Conservation (phyloP, 2,113 vertebrate genomes). For the Oxyura jamaicensis region DNA sequence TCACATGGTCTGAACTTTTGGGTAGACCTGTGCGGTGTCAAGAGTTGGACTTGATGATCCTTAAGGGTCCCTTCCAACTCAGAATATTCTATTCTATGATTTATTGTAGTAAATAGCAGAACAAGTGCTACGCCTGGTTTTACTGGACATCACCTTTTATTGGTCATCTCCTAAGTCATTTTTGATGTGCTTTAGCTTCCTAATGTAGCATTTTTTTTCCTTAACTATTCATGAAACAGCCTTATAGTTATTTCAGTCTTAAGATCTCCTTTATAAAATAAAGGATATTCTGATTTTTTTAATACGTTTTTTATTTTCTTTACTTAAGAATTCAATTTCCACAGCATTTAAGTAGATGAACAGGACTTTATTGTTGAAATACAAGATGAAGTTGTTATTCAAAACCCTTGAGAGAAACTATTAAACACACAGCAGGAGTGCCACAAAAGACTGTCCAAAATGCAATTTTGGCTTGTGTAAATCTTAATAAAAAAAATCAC, state of each 20-base stretch:
- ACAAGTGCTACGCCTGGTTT: not conserved
- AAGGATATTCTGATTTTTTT: not conserved
- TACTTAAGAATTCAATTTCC: not conserved
- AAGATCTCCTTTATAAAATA: not conserved
- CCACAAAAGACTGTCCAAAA: not conserved
- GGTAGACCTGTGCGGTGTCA: no score
- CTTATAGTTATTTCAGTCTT: not conserved
- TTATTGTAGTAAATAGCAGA: not conserved
- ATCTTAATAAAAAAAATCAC: not conserved
- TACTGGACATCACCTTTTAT: not conserved
- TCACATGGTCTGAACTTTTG: no score
- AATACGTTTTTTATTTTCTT: not conserved
- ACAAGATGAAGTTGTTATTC: not conserved
- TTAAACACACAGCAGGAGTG: not conserved
- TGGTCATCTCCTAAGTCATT: not conserved
- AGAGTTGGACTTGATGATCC: no score
- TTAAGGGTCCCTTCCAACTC: no score
- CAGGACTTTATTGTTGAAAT: not conserved
- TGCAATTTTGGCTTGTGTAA: not conserved
- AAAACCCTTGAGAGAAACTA: not conserved
- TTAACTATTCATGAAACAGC: not conserved
- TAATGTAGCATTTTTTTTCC: not conserved
- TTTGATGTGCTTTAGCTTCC: not conserved
- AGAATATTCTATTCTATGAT: no score
- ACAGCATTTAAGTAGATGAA: not conserved